phyloP scores from a whole-genome alignment of 1,140 invertebrate species.

The Adelges cooleyi region DNA sequence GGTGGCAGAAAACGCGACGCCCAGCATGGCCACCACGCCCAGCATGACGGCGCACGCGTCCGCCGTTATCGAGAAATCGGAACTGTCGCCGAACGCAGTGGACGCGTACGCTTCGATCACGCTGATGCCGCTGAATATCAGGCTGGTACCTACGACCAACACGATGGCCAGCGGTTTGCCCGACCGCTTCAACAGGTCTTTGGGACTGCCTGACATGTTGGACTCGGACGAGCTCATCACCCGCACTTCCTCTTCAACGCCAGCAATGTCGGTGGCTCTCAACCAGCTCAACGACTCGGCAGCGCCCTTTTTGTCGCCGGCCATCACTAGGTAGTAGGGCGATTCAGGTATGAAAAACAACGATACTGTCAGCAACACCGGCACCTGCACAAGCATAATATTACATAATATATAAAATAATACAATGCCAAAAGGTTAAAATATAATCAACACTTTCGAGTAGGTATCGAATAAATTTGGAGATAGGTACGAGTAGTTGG shows the following conservation, averaged over 20 bases:
- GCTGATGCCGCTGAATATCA: slow-evolving; percentile 32
- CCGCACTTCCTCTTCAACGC: background rate
- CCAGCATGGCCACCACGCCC: slow-evolving; percentile 33
- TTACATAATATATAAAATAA: slow-evolving; percentile 51
- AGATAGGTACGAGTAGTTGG: too few species aligned
- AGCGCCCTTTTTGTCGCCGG: slow-evolving; percentile 32
- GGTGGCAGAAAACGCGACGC: slow-evolving; percentile 32
- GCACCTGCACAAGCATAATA: slow-evolving; percentile 42
- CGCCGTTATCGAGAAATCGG: slow-evolving; percentile 31
- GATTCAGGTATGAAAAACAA: slow-evolving; percentile 63
- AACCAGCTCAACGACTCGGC: slow-evolving; percentile 31
- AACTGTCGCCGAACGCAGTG: slow-evolving; percentile 34
- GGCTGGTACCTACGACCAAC: slow-evolving; percentile 32
- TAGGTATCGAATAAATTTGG: too few species aligned
- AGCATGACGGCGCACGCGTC: slow-evolving; percentile 5
- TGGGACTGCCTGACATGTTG: too few species aligned
- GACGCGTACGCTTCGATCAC: slow-evolving; percentile 32
- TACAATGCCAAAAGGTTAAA: too few species aligned
- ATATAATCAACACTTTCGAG: too few species aligned
- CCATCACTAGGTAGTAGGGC: slow-evolving; percentile 55
- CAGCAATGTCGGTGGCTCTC: background rate
- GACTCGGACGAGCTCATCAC: background rate
- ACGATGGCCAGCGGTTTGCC: slow-evolving; percentile 18
- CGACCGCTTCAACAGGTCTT: slow-evolving; percentile 14
- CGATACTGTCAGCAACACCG: slow-evolving; percentile 47